These are phyloP conservation scores for Coptodon bakossiorum DNA, from an alignment of 2,113 vertebrate species.

Conservation along the genomic window DNA sequence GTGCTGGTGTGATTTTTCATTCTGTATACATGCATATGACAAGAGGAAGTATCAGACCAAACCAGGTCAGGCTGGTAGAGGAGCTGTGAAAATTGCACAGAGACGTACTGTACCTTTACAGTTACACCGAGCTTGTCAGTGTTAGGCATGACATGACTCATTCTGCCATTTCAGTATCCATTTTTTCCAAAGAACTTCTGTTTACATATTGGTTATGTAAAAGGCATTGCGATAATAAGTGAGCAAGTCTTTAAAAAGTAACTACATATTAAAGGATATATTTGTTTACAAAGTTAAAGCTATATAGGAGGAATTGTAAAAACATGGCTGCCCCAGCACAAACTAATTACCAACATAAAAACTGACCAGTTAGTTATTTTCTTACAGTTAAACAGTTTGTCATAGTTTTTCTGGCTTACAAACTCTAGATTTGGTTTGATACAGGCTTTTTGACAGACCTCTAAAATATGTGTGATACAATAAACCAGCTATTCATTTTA, in stretches of 20 bases:
- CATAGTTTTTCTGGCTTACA: not conserved
- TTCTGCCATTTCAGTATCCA: not conserved
- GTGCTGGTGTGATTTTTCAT: not conserved
- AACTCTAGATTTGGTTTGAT: not conserved
- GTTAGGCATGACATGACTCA: not conserved
- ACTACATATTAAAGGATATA: not conserved
- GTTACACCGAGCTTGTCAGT: not conserved
- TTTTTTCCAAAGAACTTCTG: not conserved
- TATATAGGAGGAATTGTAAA: not conserved
- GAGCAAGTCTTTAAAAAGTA: not conserved
- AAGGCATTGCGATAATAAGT: not conserved
- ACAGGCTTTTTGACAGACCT: not conserved
- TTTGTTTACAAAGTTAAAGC: not conserved
- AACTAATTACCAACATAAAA: not conserved
- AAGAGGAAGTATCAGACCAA: constrained; percentile 31
- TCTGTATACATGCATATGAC: not conserved
- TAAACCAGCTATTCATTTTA: not conserved
- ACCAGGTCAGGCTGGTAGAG: constrained; percentile 11
- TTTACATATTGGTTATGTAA: not conserved
- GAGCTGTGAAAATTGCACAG: not conserved
- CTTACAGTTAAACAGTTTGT: not conserved
- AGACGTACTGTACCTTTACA: not conserved
- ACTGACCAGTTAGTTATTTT: not conserved
- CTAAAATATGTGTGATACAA: not conserved
- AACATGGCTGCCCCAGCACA: not conserved